Evolutionary conservation across 2,113 vertebrate genomes (phyloP).

Genomic region (Indri indri): DNA sequence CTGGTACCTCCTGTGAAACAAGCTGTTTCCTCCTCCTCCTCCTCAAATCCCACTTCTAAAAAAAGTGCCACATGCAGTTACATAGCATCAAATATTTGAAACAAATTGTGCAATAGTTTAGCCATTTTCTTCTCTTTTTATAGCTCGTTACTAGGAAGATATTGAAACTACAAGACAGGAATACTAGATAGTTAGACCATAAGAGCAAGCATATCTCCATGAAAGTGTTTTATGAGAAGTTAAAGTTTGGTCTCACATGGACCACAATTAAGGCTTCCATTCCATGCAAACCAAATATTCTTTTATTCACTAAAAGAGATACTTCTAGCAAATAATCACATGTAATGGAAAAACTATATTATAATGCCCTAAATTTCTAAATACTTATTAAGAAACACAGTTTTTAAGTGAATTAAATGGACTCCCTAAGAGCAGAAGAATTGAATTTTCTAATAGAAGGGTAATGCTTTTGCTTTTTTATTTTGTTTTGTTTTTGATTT

Average conservation of each 20-base stretch:
- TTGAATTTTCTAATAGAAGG: slow-evolving; percentile 45
- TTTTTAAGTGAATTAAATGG: neutral
- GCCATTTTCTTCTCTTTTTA: neutral
- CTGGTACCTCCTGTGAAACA: neutral
- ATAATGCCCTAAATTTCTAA: slow-evolving; percentile 26
- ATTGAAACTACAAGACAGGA: neutral
- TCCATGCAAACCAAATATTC: neutral
- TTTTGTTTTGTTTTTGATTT: neutral
- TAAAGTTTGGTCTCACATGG: neutral
- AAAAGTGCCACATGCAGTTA: neutral
- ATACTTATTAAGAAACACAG: slow-evolving; percentile 9
- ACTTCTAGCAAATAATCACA: neutral
- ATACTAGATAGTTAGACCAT: neutral
- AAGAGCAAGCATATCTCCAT: neutral
- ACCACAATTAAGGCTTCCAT: neutral
- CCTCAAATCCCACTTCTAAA: neutral
- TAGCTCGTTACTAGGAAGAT: neutral
- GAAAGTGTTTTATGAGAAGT: neutral
- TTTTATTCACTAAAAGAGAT: neutral
- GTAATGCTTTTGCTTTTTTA: slow-evolving; percentile 14
- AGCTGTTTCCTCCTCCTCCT: neutral
- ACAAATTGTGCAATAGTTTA: neutral
- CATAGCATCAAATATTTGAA: neutral
- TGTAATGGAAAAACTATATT: neutral
- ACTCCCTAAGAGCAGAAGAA: slow-evolving; percentile 9